These are phyloP conservation scores for Zonitis immaculata DNA, from an alignment of 2,888 invertebrate genomes.

Conservation along the genomic window DNA sequence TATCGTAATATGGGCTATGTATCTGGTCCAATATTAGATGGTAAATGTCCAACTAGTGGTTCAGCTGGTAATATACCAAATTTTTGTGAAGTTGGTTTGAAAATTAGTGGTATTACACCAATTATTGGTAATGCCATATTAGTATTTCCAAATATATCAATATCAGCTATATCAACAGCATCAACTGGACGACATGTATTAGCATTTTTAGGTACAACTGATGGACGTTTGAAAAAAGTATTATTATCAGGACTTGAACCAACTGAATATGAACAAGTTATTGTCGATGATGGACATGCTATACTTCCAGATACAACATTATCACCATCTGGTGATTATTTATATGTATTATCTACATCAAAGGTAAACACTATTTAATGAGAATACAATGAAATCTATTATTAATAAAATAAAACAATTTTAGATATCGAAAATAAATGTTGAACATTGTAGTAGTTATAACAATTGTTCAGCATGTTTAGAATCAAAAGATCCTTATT, in stretches of 20 bases:
- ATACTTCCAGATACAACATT: slow-evolving; percentile 85
- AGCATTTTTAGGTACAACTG: slow-evolving; percentile 86
- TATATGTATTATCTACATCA: slow-evolving; percentile 78
- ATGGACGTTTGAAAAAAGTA: slow-evolving; percentile 83
- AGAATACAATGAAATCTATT: neutral
- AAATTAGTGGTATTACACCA: slow-evolving; percentile 85
- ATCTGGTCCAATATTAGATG: slow-evolving; percentile 86
- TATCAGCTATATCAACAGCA: slow-evolving; percentile 82
- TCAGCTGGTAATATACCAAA: slow-evolving; percentile 85
- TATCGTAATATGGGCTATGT: slow-evolving; percentile 89
- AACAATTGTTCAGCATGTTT: slow-evolving; percentile 84
- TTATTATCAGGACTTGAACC: slow-evolving; percentile 67
- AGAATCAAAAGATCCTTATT: slow-evolving; percentile 87
- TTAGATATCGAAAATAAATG: slow-evolving; percentile 69
- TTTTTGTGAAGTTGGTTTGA: slow-evolving; percentile 88
- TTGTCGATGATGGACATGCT: slow-evolving; percentile 71
- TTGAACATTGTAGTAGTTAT: slow-evolving; percentile 82
- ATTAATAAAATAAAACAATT: slow-evolving; percentile 20
- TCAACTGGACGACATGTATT: slow-evolving; percentile 89
- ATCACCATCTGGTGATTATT: slow-evolving; percentile 74
- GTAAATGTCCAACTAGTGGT: slow-evolving; percentile 83
- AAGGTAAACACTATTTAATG: slow-evolving; percentile 52
- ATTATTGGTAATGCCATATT: slow-evolving; percentile 72
- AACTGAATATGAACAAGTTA: slow-evolving; percentile 80
- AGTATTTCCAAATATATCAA: slow-evolving; percentile 72